Evolutionary conservation across 2,797 vertebrate genomes (phyloP).

Genomic region (Heliangelus exortis): DNA sequence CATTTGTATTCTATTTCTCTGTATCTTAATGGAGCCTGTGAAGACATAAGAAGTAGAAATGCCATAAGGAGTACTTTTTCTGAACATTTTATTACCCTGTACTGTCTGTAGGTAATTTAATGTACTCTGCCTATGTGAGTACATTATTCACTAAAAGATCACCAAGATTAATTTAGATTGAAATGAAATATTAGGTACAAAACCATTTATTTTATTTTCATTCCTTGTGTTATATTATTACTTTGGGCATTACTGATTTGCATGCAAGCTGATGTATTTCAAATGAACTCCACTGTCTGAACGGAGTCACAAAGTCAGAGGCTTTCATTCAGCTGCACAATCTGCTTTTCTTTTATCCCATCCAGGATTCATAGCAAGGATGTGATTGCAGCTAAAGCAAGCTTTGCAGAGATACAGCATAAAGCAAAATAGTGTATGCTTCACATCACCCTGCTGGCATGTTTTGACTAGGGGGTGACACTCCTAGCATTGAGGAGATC

Average conservation of each 20-base stretch:
- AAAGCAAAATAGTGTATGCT: background rate
- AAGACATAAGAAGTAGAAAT: conserved; percentile 10
- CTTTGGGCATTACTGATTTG: background rate
- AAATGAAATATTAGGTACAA: background rate
- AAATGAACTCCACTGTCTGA: background rate
- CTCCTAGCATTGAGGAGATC: background rate
- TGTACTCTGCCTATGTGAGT: background rate
- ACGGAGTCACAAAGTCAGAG: background rate
- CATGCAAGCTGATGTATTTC: background rate
- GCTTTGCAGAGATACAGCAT: background rate
- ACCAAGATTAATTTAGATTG: background rate
- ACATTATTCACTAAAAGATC: background rate
- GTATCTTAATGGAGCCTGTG: conserved; percentile 22
- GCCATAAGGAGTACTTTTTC: background rate
- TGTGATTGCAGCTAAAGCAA: background rate
- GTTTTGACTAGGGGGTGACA: background rate
- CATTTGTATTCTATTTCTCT: background rate
- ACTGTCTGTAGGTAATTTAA: conserved; percentile 38
- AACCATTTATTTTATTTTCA: background rate
- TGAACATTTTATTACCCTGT: background rate
- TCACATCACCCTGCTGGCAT: background rate
- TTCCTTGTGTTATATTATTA: background rate
- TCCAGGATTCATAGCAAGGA: background rate
- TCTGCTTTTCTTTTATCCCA: background rate
- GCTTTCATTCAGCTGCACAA: background rate